Percentiles rank a stretch among this genome's conserved stretches.
Evolutionary conservation across 2,797 vertebrate genomes (phyloP).

Genomic region (Cephalopachus bancanus): DNA sequence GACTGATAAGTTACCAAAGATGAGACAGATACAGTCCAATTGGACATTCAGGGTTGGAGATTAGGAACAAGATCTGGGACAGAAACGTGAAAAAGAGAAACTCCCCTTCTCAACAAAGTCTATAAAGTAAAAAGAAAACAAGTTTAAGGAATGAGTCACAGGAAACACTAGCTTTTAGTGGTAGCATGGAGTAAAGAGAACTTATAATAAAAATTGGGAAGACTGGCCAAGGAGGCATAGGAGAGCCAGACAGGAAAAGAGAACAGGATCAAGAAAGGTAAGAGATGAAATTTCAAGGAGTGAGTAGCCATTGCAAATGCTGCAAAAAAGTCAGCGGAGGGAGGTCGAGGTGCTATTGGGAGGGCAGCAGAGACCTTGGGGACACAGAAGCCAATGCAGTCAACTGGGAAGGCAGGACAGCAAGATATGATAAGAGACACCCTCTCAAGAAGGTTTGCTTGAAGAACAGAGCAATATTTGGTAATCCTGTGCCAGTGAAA

Average conservation of each 20-base stretch:
- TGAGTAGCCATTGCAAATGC: neutral
- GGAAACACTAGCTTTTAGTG: neutral
- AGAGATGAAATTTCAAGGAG: neutral
- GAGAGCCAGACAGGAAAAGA: neutral
- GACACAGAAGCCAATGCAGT: neutral
- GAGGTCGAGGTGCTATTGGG: accelerated
- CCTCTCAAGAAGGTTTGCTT: neutral
- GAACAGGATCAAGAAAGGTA: neutral
- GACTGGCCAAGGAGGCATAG: neutral
- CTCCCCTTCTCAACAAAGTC: neutral
- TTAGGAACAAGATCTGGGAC: neutral
- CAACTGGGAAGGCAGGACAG: neutral
- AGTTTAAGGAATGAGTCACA: neutral
- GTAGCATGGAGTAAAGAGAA: neutral
- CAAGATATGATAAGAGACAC: neutral
- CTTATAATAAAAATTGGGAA: neutral
- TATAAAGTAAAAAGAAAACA: neutral
- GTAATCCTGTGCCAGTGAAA: neutral
- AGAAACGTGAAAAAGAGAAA: neutral
- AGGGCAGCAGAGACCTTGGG: neutral
- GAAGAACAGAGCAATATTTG: neutral
- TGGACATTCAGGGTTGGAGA: neutral
- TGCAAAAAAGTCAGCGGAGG: neutral
- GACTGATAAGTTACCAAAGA: neutral
- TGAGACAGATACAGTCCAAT: neutral